Percentiles rank a stretch among this genome's conserved stretches.
These are phyloP conservation scores for Criorhina ranunculi DNA, from an alignment of 2,888 invertebrate species.

Conservation along the genomic window DNA sequence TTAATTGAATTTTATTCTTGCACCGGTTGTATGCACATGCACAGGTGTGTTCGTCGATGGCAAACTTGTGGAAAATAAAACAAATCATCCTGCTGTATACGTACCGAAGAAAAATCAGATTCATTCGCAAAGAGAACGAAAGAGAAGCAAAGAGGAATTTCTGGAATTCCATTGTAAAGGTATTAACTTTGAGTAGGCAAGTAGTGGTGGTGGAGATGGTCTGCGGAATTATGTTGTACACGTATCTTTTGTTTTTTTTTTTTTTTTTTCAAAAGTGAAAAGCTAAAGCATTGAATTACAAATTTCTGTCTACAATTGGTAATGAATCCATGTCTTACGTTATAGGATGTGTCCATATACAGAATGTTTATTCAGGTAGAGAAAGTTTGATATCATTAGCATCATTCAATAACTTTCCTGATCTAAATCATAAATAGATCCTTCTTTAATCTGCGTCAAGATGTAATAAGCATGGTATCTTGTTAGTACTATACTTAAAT, in stretches of 20 bases:
- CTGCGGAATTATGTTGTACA: constrained; percentile 3
- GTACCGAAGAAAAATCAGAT: constrained; percentile 4
- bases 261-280: constrained; percentile 18
- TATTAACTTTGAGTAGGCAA: neutral
- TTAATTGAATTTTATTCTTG: neutral
- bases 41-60: constrained; percentile 12
- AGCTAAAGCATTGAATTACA: constrained; percentile 24
- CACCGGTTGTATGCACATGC: neutral
- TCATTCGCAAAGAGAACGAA: constrained; percentile 1
- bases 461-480: no score
- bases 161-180: neutral
- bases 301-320: constrained; percentile 23
- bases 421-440: no score
- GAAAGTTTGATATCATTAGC: no score
- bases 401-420: neutral
- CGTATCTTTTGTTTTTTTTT: neutral
- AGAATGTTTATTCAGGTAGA: neutral
- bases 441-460: no score
- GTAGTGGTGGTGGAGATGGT: neutral
- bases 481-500: no score
- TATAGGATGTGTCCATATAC: constrained; percentile 24
- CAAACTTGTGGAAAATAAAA: constrained; percentile 18
- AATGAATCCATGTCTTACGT: constrained; percentile 30
- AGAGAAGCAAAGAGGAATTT: constrained; percentile 27
- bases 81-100: constrained; percentile 12